Percentiles rank a stretch among this genome's conserved stretches.
phyloP scores from a whole-genome alignment of 2,888 invertebrate species.

The Caenorhabditis angaria region DNA sequence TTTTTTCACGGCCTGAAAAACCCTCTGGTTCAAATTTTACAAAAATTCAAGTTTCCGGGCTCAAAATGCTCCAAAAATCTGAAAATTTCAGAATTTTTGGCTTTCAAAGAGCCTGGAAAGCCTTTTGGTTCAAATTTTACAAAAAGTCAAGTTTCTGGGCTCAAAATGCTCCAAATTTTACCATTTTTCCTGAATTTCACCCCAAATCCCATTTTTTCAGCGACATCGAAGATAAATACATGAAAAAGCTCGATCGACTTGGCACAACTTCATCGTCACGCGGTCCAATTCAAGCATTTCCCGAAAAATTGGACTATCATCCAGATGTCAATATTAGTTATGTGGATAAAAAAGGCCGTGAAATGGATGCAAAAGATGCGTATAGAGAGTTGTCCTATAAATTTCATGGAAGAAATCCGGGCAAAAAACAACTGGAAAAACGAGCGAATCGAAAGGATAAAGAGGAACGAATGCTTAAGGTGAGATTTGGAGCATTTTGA shows the following conservation, averaged over 20 bases:
- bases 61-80: no score
- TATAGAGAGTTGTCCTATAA: constrained; percentile 78
- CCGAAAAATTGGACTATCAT: constrained; percentile 68
- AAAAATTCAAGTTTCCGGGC: no score
- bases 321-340: constrained; percentile 77
- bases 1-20: no score
- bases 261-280: constrained; percentile 65
- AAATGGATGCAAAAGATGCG: constrained; percentile 92
- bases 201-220: constrained; percentile 48
- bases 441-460: constrained; percentile 87
- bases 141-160: neutral
- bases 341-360: constrained; percentile 92
- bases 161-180: no score
- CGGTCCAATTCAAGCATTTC: constrained; percentile 67
- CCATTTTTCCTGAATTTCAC: neutral
- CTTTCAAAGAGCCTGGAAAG: no score
- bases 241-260: constrained; percentile 71
- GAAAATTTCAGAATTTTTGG: neutral
- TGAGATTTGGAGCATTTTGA: no score
- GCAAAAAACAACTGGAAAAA: constrained; percentile 97
- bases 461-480: constrained; percentile 59
- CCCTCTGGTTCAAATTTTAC: no score
- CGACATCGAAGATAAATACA: constrained; percentile 72
- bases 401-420: constrained; percentile 98
- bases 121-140: neutral